These are phyloP conservation scores for Periophthalmodon schlosseri DNA, from an alignment of 2,113 vertebrate genomes.

Conservation along the genomic window DNA sequence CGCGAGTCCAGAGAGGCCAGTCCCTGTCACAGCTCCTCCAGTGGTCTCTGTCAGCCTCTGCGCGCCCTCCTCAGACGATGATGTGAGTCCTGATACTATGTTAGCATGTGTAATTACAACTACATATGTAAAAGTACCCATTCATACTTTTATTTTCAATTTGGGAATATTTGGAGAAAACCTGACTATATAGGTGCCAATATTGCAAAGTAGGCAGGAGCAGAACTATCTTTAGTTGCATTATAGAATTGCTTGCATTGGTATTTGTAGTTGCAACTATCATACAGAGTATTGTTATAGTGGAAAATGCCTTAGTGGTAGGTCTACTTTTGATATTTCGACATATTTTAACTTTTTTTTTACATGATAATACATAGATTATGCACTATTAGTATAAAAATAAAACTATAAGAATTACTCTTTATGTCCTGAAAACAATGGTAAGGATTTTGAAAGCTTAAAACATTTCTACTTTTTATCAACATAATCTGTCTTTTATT, in stretches of 20 bases:
- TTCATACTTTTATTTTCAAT: background rate
- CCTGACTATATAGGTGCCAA: background rate
- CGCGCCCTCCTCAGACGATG: constrained; percentile 68
- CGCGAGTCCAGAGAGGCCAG: constrained; percentile 62
- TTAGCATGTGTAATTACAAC: background rate
- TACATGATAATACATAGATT: too few species aligned
- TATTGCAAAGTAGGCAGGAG: too few species aligned
- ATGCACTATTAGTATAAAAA: too few species aligned
- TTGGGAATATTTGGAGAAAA: background rate
- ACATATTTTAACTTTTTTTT: too few species aligned
- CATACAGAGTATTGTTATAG: too few species aligned
- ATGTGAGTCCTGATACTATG: constrained; percentile 65
- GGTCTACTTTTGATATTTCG: background rate
- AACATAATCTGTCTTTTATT: background rate
- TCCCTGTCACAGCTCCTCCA: constrained; percentile 59
- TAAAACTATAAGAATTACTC: background rate
- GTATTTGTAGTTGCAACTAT: background rate
- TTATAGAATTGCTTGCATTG: background rate
- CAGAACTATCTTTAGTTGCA: too few species aligned
- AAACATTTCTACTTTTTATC: background rate
- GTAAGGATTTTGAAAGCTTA: background rate
- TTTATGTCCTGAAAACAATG: background rate
- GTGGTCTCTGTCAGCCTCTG: constrained; percentile 53
- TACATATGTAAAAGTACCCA: background rate
- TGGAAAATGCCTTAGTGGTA: too few species aligned